A percentile compares a stretch with the other conserved stretches of the same genome.
These are phyloP conservation scores for Petrocephalus zakoni DNA, from an alignment of 2,113 vertebrate genomes.

Conservation along the genomic window DNA sequence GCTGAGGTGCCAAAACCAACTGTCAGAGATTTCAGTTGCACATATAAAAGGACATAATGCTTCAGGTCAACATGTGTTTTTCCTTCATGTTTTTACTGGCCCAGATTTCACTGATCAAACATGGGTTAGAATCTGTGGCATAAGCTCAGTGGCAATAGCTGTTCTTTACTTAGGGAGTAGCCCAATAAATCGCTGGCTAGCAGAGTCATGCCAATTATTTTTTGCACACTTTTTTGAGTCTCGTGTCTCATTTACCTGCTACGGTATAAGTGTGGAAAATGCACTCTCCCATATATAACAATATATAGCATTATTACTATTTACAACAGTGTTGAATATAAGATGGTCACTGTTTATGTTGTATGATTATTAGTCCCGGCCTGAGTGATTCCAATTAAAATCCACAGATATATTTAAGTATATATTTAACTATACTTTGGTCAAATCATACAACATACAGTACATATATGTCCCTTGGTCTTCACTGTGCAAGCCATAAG, in stretches of 20 bases:
- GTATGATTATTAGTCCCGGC: background rate
- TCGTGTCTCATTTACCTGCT: background rate
- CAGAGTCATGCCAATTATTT: background rate
- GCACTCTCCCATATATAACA: background rate
- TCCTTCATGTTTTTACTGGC: background rate
- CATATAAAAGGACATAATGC: background rate
- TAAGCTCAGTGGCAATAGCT: background rate
- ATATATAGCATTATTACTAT: background rate
- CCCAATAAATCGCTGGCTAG: background rate
- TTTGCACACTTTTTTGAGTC: background rate
- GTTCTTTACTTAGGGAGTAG: background rate
- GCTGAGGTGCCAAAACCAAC: background rate
- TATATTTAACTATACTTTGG: background rate
- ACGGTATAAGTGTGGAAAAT: background rate
- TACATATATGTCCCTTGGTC: background rate
- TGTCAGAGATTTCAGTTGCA: background rate
- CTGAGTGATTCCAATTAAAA: background rate
- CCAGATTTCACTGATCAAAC: background rate
- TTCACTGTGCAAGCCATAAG: background rate
- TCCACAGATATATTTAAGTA: background rate
- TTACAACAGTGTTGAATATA: background rate
- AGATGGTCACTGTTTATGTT: background rate
- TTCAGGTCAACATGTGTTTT: background rate
- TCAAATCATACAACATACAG: background rate
- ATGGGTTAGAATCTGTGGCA: background rate